Conservation (phyloP, 2,888 invertebrate species). For the Synanthedon myopaeformis region DNA sequence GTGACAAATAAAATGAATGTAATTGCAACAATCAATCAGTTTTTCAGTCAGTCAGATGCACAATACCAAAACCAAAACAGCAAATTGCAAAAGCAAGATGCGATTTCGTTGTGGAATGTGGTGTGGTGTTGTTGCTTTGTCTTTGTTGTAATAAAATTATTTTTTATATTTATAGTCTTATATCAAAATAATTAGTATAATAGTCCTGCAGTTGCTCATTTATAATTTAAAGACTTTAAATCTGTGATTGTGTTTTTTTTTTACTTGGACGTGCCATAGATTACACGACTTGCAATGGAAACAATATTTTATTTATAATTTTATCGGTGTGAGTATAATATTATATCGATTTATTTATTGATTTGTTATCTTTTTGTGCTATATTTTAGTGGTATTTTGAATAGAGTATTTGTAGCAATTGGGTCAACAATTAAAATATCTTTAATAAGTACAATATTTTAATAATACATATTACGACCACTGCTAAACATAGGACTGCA, state of each 20-base stretch:
- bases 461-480: no score
- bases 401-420: constrained; percentile 6
- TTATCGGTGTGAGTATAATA: constrained; percentile 1
- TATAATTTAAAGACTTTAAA: constrained; percentile 4
- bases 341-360: background rate
- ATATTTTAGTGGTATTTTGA: background rate
- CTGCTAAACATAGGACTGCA: no score
- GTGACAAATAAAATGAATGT: no score
- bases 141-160: no score
- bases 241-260: constrained; percentile 4
- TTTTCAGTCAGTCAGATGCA: no score
- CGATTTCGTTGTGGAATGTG: no score
- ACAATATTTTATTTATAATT: background rate
- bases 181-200: background rate
- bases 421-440: background rate
- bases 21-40: no score
- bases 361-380: background rate
- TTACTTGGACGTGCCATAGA: background rate
- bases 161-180: background rate
- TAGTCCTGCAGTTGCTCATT: background rate
- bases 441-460: no score
- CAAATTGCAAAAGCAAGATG: no score
- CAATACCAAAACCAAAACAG: no score
- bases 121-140: no score
- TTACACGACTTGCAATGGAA: background rate